Percentiles rank a stretch among this genome's conserved stretches.
Evolutionary conservation across 2,888 invertebrate species (phyloP).

Genomic region (Cataglyphis altisquamis): DNA sequence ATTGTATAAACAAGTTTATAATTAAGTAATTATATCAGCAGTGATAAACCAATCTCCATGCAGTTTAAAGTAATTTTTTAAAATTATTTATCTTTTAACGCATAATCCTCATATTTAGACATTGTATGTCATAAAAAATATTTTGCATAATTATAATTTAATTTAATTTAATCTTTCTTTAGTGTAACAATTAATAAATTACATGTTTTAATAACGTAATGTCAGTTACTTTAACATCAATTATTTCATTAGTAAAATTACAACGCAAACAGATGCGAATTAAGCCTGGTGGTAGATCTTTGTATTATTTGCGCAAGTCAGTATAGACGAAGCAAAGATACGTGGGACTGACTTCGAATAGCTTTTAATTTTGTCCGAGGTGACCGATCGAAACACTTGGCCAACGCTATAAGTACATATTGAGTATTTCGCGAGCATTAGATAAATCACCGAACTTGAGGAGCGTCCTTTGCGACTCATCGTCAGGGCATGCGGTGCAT

Average conservation of each 20-base stretch:
- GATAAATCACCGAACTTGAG: conserved; percentile 58
- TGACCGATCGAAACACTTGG: conserved; percentile 50
- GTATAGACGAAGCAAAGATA: conserved; percentile 29
- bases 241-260: neutral
- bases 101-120: neutral
- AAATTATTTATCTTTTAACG: neutral
- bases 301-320: neutral
- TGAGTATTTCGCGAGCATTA: conserved; percentile 42
- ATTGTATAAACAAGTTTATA: neutral
- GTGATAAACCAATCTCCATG: neutral
- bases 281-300: neutral
- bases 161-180: neutral
- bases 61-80: neutral
- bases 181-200: neutral
- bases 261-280: neutral
- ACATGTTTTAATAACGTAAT: neutral
- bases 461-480: conserved; percentile 33
- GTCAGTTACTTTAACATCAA: neutral
- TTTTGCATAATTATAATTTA: neutral
- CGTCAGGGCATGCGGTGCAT: conserved; percentile 34
- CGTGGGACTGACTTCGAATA: conserved; percentile 8
- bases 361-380: conserved; percentile 41
- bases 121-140: neutral
- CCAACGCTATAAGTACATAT: conserved; percentile 58
- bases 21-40: neutral